Conservation (phyloP, 1,140 invertebrate genomes). For the Drosophila bifasciata region DNA sequence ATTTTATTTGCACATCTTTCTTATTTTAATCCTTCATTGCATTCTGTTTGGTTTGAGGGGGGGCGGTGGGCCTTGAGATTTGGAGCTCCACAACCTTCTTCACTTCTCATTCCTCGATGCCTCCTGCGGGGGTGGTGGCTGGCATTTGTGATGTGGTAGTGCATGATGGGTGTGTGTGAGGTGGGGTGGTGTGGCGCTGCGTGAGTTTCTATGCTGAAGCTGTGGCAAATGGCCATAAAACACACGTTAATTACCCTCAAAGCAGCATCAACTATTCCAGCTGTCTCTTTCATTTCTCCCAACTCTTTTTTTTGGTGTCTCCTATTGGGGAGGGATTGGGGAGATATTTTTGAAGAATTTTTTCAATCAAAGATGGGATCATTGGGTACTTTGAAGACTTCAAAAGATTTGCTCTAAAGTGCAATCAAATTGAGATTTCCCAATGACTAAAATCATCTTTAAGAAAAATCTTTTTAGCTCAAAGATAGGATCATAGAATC, state of each 20-base stretch:
- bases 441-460: no score
- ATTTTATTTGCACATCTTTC: slow-evolving; percentile 83
- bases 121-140: not conserved
- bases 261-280: slow-evolving; percentile 12
- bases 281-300: not conserved
- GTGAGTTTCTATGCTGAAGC: slow-evolving; percentile 38
- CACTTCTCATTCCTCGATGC: not conserved
- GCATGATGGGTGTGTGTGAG: not conserved
- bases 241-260: slow-evolving; percentile 65
- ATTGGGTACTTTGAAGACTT: no score
- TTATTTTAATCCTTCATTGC: slow-evolving; percentile 83
- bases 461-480: no score
- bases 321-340: no score
- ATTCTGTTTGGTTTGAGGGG: slow-evolving; percentile 51
- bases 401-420: not conserved
- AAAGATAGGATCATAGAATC: no score
- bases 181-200: slow-evolving; percentile 18
- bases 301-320: not conserved
- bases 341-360: no score
- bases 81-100: not conserved
- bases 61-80: slow-evolving; percentile 18
- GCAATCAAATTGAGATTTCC: no score
- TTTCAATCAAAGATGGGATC: no score
- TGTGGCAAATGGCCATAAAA: slow-evolving; percentile 57
- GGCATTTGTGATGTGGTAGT: not conserved